phyloP scores from a whole-genome alignment of 2,797 vertebrate genomes.

The Galagoides demidoff region DNA sequence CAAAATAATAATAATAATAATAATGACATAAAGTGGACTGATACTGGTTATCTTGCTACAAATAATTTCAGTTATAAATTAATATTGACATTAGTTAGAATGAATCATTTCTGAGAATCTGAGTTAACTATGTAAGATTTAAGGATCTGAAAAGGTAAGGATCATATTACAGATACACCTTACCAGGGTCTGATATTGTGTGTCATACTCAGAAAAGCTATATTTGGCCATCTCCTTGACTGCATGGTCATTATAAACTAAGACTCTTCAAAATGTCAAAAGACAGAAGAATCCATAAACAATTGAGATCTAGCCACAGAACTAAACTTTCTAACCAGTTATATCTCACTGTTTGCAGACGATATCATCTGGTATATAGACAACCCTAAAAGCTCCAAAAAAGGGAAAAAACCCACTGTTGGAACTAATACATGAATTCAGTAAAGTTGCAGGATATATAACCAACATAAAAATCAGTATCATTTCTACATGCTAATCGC shows the following conservation, averaged over 20 bases:
- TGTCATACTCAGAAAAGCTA: neutral
- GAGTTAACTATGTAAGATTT: neutral
- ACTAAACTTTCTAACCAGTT: neutral
- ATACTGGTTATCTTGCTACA: neutral
- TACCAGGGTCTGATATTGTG: neutral
- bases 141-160: neutral
- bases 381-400: too few relatives aligned
- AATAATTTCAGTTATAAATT: conserved; percentile 2
- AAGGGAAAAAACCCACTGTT: too few relatives aligned
- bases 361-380: too few relatives aligned
- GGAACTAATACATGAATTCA: too few relatives aligned
- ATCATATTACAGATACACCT: neutral
- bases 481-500: too few relatives aligned
- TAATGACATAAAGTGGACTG: neutral
- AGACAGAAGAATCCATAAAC: neutral
- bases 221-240: neutral
- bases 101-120: neutral
- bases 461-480: too few relatives aligned
- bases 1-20: neutral
- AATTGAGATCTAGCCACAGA: neutral
- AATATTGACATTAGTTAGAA: neutral
- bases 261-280: neutral
- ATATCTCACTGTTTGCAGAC: neutral
- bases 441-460: too few relatives aligned
- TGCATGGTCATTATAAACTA: neutral